Percentiles rank a stretch among this genome's conserved stretches.
Evolutionary conservation across 64 coral and sea anemone genomes (phyloP).

Genomic region (Orbicella faveolata): DNA sequence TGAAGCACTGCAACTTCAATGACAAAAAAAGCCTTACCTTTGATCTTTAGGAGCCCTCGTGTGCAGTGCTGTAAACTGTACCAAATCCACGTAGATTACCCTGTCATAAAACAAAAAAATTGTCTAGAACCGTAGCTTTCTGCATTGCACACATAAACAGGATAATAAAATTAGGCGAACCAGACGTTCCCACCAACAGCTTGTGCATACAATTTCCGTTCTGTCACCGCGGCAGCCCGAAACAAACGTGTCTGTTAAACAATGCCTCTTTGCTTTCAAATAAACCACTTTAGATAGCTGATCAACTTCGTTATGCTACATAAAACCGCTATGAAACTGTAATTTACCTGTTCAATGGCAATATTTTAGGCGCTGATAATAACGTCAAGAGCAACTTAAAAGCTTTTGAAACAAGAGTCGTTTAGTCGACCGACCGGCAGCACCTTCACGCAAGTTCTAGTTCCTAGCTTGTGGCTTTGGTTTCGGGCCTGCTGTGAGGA

Average conservation of each 20-base stretch:
- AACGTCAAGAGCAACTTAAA: not conserved
- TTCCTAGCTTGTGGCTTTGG: not conserved
- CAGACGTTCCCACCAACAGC: not conserved
- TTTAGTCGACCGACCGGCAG: not conserved
- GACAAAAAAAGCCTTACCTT: not conserved
- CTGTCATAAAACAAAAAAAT: not conserved
- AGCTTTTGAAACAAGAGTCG: not conserved
- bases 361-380: not conserved
- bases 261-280: not conserved
- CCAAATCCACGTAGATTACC: not conserved
- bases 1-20: not conserved
- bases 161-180: not conserved
- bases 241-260: not conserved
- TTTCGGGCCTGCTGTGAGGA: constrained; percentile 47
- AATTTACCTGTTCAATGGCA: not conserved
- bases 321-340: not conserved
- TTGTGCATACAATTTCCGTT: not conserved
- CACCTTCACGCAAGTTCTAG: not conserved
- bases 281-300: not conserved
- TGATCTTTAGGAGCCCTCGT: not conserved
- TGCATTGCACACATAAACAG: not conserved
- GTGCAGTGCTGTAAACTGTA: not conserved
- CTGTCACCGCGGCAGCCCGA: not conserved
- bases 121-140: not conserved
- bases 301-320: not conserved